Evolutionary conservation across 1,140 invertebrate genomes (phyloP).

Genomic region (Neuroterus valhalla): DNA sequence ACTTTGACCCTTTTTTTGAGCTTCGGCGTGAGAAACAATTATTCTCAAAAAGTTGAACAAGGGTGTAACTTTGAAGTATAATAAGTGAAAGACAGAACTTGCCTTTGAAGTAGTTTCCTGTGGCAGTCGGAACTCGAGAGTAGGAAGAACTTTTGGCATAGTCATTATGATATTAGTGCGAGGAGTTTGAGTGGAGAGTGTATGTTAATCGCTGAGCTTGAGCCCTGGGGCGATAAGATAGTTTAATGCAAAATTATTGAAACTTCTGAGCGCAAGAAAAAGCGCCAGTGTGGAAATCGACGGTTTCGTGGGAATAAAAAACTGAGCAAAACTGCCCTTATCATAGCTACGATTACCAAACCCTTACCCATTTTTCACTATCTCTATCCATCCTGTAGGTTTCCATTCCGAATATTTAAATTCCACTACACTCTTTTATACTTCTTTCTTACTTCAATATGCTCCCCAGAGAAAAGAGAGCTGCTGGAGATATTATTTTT

Average conservation of each 20-base stretch:
- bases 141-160: constrained; percentile 13
- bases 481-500: constrained; percentile 40
- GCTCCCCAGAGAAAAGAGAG: neutral
- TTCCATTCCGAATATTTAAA: constrained; percentile 40
- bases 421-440: neutral
- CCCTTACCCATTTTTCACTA: neutral
- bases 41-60: neutral
- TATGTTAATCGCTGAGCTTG: constrained; percentile 13
- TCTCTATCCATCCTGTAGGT: constrained; percentile 14
- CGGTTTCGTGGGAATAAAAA: neutral
- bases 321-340: constrained; percentile 6
- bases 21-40: too few species aligned
- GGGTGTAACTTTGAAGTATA: neutral
- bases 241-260: constrained; percentile 24
- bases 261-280: constrained; percentile 18
- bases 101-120: neutral
- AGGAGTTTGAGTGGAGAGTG: constrained; percentile 1
- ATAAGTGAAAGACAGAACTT: neutral
- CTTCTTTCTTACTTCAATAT: neutral
- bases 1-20: too few species aligned
- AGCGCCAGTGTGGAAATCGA: neutral
- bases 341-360: neutral
- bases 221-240: constrained; percentile 17
- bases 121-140: neutral
- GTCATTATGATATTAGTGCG: constrained; percentile 12